A percentile compares a stretch with the other conserved stretches of the same genome.
These are phyloP conservation scores for Ibycter americanus DNA, from an alignment of 2,797 vertebrate species.

Conservation along the genomic window DNA sequence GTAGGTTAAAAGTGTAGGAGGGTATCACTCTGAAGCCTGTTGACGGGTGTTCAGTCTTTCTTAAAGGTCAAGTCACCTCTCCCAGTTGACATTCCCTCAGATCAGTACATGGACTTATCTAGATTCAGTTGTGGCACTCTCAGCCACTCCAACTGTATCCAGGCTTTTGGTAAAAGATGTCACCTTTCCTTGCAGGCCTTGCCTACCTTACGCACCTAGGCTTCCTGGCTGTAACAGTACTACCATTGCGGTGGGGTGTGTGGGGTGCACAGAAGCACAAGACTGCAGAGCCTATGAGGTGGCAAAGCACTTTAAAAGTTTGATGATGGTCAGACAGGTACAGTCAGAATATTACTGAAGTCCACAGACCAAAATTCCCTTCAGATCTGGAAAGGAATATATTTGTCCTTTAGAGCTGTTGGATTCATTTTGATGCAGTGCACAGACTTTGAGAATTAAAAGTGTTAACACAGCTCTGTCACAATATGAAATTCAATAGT, in stretches of 20 bases:
- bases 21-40: neutral
- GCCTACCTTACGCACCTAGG: neutral
- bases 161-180: neutral
- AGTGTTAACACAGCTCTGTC: neutral
- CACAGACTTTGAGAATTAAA: constrained; percentile 6
- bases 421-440: constrained; percentile 7
- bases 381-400: neutral
- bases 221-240: neutral
- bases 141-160: neutral
- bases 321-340: neutral
- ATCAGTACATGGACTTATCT: neutral
- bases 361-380: neutral
- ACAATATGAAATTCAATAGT: constrained; percentile 16
- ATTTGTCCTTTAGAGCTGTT: neutral
- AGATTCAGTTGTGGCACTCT: neutral
- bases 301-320: neutral
- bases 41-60: neutral
- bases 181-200: neutral
- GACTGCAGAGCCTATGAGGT: neutral
- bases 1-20: neutral
- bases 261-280: neutral
- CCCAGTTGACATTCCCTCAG: neutral
- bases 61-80: neutral
- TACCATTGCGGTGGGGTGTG: neutral
- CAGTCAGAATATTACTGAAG: neutral